These are phyloP conservation scores for Mythimna ferrago DNA, from an alignment of 2,888 invertebrate species.

Conservation along the genomic window DNA sequence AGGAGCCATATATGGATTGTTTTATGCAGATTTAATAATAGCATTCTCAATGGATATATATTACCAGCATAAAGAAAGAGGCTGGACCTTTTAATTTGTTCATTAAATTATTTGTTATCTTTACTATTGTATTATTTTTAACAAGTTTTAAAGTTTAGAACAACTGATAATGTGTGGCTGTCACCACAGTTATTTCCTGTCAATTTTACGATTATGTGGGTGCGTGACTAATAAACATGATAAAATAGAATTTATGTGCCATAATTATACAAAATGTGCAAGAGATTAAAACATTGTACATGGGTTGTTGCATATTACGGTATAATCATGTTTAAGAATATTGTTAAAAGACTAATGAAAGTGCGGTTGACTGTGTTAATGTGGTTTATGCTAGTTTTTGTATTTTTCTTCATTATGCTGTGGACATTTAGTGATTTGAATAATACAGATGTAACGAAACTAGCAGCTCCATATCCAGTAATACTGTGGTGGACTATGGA, in stretches of 20 bases:
- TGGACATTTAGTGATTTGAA: conserved; percentile 59
- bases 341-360: conserved; percentile 65
- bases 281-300: conserved; percentile 47
- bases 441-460: conserved; percentile 37
- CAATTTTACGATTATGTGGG: conserved; percentile 11
- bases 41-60: conserved; percentile 81
- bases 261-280: conserved; percentile 36
- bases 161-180: conserved; percentile 52
- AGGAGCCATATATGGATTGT: conserved; percentile 83
- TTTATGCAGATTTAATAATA: conserved; percentile 83
- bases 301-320: conserved; percentile 60
- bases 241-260: conserved; percentile 14
- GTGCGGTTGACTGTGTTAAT: conserved; percentile 70
- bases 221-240: conserved; percentile 34
- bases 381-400: conserved; percentile 66
- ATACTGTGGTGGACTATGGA: conserved; percentile 86
- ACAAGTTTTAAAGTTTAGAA: conserved; percentile 6
- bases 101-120: conserved; percentile 60
- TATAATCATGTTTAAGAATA: conserved; percentile 68
- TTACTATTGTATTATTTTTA: conserved; percentile 63
- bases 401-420: conserved; percentile 65
- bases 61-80: conserved; percentile 82
- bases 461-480: conserved; percentile 69
- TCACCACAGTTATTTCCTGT: conserved; percentile 47
- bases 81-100: conserved; percentile 73